Base-by-base conservation (phyloP, 2,113 vertebrate genomes). In the Reinhardtius hippoglossoides region DNA sequence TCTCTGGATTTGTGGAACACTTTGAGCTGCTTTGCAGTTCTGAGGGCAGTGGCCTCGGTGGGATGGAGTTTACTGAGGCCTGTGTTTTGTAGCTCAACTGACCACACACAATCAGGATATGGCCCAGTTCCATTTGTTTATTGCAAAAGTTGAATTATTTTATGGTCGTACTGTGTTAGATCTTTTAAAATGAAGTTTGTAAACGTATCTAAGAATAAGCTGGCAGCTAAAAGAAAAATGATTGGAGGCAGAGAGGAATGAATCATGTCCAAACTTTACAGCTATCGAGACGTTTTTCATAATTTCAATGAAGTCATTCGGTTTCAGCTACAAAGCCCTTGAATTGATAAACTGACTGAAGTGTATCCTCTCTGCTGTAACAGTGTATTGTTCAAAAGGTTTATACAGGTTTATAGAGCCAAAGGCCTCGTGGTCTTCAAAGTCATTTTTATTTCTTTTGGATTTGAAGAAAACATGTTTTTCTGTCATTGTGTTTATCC, bases 1-100 rank as follows among this genome's bases (percentile, higher is more conserved):
- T 92, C 87, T 91, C 66, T 89, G 86, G 86, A 91, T 93, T 92
- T 93, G 72, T 74, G 76, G 74, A 87, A 87, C 87, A 87, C 84
- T 91, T 89, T 87, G 83, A 92, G 89, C 88, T 12, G 74, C 88
- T 89, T 88, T 88, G 76, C 81, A 79, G 83, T 87, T 87, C 35
- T 68, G 76, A 82, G 84, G 72, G 86, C 85, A 62, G 52, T 21
- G 87, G 81, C 78, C 83, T 88, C 88, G 48, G 87, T 88, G 82
- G 87, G 74, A 72, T 89, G 87, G 58, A 81, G 86, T 90, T 90
- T 85, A 88, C 67, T 15, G 69, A 60, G 66, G 72, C 59, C 35
- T 1, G 23, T 67, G 69, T 88, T 87, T 72, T 80, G 73, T 21
- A 61, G 76, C 77, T 61, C 48, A 58, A 18, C 12, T 82, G 81